Evolutionary conservation across 1,140 invertebrate genomes (phyloP).

Genomic region (Maniola jurtina): DNA sequence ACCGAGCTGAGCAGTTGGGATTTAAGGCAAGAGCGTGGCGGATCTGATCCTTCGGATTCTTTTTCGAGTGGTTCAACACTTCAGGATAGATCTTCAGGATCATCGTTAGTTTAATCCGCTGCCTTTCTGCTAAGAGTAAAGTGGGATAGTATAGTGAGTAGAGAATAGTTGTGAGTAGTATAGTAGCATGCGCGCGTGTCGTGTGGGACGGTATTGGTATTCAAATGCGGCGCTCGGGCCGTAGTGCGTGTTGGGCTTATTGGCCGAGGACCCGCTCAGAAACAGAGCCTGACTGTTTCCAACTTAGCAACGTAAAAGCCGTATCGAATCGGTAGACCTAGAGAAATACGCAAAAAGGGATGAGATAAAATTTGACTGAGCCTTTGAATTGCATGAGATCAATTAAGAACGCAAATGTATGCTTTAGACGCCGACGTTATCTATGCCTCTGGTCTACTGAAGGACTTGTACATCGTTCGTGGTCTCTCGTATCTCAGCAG

Average conservation of each 20-base stretch:
- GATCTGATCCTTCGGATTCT: constrained; percentile 63
- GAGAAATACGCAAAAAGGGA: constrained; percentile 6
- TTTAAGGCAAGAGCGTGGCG: constrained; percentile 62
- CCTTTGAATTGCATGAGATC: constrained; percentile 27
- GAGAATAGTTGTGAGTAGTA: constrained; percentile 73
- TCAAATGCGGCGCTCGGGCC: constrained; percentile 81
- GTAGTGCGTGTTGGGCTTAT: constrained; percentile 59
- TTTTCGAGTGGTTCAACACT: constrained; percentile 29
- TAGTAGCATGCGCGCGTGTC: constrained; percentile 74
- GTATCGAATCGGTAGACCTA: background rate
- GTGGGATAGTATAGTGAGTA: constrained; percentile 70
- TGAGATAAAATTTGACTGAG: constrained; percentile 4
- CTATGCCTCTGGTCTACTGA: background rate
- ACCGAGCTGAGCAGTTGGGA: constrained; percentile 67
- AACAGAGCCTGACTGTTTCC: constrained; percentile 24
- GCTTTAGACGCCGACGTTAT: constrained; percentile 1
- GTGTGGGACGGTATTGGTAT: constrained; percentile 82
- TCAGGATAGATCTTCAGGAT: constrained; percentile 61
- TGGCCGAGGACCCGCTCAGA: constrained; percentile 37
- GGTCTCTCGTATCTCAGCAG: constrained; percentile 28
- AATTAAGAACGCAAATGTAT: constrained; percentile 15
- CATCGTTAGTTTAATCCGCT: constrained; percentile 55
- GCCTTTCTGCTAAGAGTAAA: constrained; percentile 71
- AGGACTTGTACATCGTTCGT: constrained; percentile 28
- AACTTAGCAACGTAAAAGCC: constrained; percentile 28